Conservation (phyloP, 2,888 invertebrate genomes). For the Rosalia funebris region DNA sequence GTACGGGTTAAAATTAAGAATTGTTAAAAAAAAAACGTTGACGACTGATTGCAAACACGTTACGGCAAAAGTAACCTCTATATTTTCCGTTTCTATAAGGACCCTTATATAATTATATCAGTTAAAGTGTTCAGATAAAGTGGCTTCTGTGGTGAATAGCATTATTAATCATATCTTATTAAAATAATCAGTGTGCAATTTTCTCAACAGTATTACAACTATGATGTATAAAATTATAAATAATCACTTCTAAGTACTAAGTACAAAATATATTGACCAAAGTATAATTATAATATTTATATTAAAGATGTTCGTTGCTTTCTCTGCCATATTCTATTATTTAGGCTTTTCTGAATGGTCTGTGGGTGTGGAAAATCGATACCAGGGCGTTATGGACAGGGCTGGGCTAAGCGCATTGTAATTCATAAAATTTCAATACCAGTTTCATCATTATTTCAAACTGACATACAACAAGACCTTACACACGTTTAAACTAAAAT, state of each 20-base stretch:
- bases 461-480: too few relatives aligned
- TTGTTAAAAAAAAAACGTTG: constrained; percentile 33
- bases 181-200: constrained; percentile 49
- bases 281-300: constrained; percentile 7
- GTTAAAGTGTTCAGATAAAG: constrained; percentile 53
- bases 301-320: constrained; percentile 10
- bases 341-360: not conserved
- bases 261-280: constrained; percentile 50
- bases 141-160: constrained; percentile 48
- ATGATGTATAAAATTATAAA: constrained; percentile 44
- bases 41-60: constrained; percentile 37
- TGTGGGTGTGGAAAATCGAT: not conserved
- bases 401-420: too few relatives aligned
- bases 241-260: constrained; percentile 43
- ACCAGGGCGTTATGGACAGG: too few relatives aligned
- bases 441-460: too few relatives aligned
- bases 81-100: constrained; percentile 28
- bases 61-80: constrained; percentile 12
- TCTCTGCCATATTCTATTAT: constrained; percentile 1
- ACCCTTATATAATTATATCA: constrained; percentile 36
- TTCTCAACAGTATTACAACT: constrained; percentile 52
- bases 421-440: too few relatives aligned
- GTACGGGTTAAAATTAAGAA: constrained; percentile 37
- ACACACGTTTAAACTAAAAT: too few relatives aligned
- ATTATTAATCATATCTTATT: constrained; percentile 49